Base-by-base conservation (phyloP, 2,113 vertebrate genomes). In the Elanus axillaris region DNA sequence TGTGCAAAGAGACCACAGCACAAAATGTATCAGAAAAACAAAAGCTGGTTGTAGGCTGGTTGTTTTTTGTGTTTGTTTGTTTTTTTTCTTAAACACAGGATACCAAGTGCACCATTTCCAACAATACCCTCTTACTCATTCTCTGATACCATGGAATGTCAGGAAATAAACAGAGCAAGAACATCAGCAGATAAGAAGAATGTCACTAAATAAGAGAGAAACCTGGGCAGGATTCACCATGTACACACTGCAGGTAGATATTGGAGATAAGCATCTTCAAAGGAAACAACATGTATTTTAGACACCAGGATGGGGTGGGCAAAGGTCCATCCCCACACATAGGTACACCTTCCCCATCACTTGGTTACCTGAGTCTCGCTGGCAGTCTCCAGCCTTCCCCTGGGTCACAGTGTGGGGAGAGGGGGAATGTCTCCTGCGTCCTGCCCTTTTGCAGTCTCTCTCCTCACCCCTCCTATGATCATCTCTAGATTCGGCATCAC, bases 351-450 rank as follows among this genome's bases (percentile, higher is more conserved):
- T 93, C 31, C 81, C 94, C 91, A 82, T 48, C 53, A 19, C 71
- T 62, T 32, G 68, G 97, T 98, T 99, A 99, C 99, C 99, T 99
- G 98, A 82, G 60, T 98, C 97, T 62, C 17, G 92, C 72, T 53
- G 95, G 82, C 78, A 79, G 48, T 55, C 9, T 52, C 63, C 53
- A 72, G 4, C 83, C 85, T 56, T 92, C 19, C 88, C 91, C 82
- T 13, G 79, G 50, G 95, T 94, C 87, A 97, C 93, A 43, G 74
- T 40, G 22, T 86, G 95, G 55, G 75, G 90, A 74, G 97, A 91
- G 16, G 95, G 90, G 36, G 97, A 94, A 42, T 27, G 86, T 59
- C 58, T 90, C 91, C 95, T 76, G 45, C 42, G 96, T 90, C 86
- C 91, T 77, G 73, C 82, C 74, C 40, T 97, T 93, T 67, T 90